Conservation (phyloP, 2,797 vertebrate species). For the Lepilemur ruficaudatus region DNA sequence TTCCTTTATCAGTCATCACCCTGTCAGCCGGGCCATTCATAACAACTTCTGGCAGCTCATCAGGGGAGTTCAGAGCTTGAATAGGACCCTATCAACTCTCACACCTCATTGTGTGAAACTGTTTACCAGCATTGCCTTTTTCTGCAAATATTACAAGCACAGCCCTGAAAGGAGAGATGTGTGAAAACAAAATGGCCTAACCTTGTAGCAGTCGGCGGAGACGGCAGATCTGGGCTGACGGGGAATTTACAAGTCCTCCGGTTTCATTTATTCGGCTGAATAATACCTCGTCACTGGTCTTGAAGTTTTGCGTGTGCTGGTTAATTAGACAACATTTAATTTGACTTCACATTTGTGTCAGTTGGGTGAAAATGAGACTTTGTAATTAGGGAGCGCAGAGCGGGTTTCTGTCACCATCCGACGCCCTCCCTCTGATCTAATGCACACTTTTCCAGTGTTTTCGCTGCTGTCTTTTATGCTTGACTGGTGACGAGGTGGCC, state of each 20-base stretch:
- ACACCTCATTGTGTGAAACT: slow-evolving; percentile 86
- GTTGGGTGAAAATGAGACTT: slow-evolving; percentile 83
- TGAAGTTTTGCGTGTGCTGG: slow-evolving; percentile 80
- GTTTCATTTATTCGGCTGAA: slow-evolving; percentile 70
- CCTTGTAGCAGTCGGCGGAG: slow-evolving; percentile 81
- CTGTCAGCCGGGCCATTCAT: slow-evolving; percentile 84
- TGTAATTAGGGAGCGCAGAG: slow-evolving; percentile 87
- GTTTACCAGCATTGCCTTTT: slow-evolving; percentile 87
- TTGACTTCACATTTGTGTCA: slow-evolving; percentile 85
- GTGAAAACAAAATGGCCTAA: slow-evolving; percentile 83
- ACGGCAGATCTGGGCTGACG: slow-evolving; percentile 84
- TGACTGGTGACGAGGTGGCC: slow-evolving; percentile 82
- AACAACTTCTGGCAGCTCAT: slow-evolving; percentile 87
- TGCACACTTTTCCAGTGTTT: slow-evolving; percentile 73
- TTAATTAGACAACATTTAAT: slow-evolving; percentile 89
- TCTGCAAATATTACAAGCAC: slow-evolving; percentile 85
- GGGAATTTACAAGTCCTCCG: neutral
- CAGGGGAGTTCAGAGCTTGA: slow-evolving; percentile 84
- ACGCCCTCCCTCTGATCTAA: slow-evolving; percentile 84
- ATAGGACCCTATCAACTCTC: slow-evolving; percentile 82
- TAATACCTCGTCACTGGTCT: slow-evolving; percentile 75
- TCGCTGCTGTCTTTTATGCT: slow-evolving; percentile 81
- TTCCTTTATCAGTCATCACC: slow-evolving; percentile 84
- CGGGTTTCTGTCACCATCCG: slow-evolving; percentile 84
- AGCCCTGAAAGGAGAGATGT: slow-evolving; percentile 65